Base-by-base conservation (phyloP, 2,888 invertebrate genomes). In the Hartigia nigra region DNA sequence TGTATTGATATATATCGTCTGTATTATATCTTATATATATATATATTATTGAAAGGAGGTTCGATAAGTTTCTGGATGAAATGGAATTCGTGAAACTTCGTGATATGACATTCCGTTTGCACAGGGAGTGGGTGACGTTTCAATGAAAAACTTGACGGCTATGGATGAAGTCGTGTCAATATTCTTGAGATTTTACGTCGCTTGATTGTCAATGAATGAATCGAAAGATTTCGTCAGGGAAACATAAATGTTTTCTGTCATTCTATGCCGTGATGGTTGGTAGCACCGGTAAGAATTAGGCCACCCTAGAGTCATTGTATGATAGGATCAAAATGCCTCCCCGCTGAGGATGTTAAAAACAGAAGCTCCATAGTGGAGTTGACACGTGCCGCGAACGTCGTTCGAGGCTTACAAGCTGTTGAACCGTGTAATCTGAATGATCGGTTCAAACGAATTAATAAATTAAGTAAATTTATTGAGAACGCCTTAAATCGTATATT, bases 321-420 rank as follows among this genome's bases (percentile, higher is more conserved):
- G 78, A 83, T 81, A 79, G 84, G 83, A 84, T 84, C 83, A 82
- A 81, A 82, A 81, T 81, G 81, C 83, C 82, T 72, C 84, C 84
- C 82, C 85, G 86, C 83, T 84, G 86, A 84, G 87, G 83, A 86
- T 80, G 89, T 88, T 89, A 85, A 84, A 86, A 87, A 87, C 90
- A 90, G 90, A 89, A 87, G 84, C 86, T 83, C 86, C 86, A 81
- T 83, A 84, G 84, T 81, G 84, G 80, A 84, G 81, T 82, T 5
- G 72, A 70, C 90, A 90, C 90, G 90, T 88, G 91, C 83, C 84
- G 9, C 81, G 84, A 84, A 82, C 84, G 86, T 84, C 85, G 87
- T 82, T 85, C 86, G 83, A 80, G 87, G 88, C 88, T 89, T 87
- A 85, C 84, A 87, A 90, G 88, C 89, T 90, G 90, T 89, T 86